Percentiles rank a stretch among this genome's conserved stretches.
phyloP scores from a whole-genome alignment of 2,888 invertebrate genomes.

The Listrodromus nycthemerus region DNA sequence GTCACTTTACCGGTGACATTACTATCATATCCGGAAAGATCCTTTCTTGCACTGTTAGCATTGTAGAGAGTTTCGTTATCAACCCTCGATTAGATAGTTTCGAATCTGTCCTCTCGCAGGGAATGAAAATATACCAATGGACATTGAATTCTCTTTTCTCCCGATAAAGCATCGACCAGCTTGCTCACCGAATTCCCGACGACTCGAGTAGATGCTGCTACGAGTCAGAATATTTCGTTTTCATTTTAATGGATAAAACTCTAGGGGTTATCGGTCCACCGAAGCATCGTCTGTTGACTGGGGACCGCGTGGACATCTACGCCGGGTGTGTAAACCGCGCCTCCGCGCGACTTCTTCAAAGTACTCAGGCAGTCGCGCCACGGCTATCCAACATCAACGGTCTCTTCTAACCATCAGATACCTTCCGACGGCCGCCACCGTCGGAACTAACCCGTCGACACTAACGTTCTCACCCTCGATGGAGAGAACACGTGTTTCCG shows the following conservation, averaged over 20 bases:
- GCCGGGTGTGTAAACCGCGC: conserved; percentile 50
- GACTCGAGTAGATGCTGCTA: not conserved
- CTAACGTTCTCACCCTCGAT: conserved; percentile 2
- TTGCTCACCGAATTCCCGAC: not conserved
- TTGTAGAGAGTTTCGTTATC: not conserved
- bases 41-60: no score
- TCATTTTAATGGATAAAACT: conserved; percentile 1
- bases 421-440: conserved; percentile 52
- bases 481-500: conserved; percentile 48
- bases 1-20: no score
- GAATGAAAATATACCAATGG: not conserved
- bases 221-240: not conserved
- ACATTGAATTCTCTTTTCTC: not conserved
- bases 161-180: not conserved
- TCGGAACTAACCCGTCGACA: conserved; percentile 39
- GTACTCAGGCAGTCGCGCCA: conserved; percentile 44
- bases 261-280: conserved; percentile 3
- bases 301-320: conserved; percentile 53
- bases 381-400: conserved; percentile 32
- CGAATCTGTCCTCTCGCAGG: not conserved
- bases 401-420: conserved; percentile 55
- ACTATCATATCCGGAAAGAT: no score
- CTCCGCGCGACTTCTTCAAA: conserved; percentile 59
- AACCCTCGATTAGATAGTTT: not conserved
- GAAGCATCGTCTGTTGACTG: conserved; percentile 3